Conservation (phyloP, 2,113 vertebrate species). For the Solea solea region DNA sequence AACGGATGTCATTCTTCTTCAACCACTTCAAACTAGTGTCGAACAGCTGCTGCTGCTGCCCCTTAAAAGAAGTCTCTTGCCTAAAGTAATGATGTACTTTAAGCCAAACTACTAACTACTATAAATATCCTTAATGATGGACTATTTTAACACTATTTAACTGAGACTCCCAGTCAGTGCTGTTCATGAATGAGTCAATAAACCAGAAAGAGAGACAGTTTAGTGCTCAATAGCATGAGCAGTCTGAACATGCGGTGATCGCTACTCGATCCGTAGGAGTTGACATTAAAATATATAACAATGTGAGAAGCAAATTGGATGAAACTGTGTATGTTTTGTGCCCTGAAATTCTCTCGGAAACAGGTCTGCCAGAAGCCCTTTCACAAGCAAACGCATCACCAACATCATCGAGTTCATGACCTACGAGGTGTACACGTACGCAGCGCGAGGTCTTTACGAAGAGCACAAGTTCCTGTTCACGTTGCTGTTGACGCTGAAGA, state of each 20-base stretch:
- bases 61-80: too few relatives aligned
- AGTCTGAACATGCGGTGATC: not conserved
- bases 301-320: not conserved
- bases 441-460: slow-evolving; percentile 90
- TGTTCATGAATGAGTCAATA: not conserved
- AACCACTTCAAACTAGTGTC: too few relatives aligned
- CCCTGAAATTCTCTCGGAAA: slow-evolving; percentile 20
- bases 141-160: not conserved
- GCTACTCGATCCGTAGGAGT: not conserved
- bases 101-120: not conserved
- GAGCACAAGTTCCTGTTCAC: slow-evolving; percentile 97
- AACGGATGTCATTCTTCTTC: too few relatives aligned
- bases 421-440: slow-evolving; percentile 89
- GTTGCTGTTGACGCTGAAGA: slow-evolving; percentile 91
- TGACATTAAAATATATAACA: too few relatives aligned
- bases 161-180: not conserved
- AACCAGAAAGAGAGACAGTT: not conserved
- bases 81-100: too few relatives aligned
- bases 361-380: slow-evolving; percentile 90
- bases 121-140: not conserved
- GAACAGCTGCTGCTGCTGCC: too few relatives aligned
- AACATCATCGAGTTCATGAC: slow-evolving; percentile 96
- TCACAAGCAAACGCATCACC: slow-evolving; percentile 90
- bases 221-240: not conserved
- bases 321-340: not conserved